Percentiles rank a stretch among this genome's conserved stretches.
These are phyloP conservation scores for Muntiacus reevesi DNA, from an alignment of 2,113 vertebrate species.

Conservation along the genomic window DNA sequence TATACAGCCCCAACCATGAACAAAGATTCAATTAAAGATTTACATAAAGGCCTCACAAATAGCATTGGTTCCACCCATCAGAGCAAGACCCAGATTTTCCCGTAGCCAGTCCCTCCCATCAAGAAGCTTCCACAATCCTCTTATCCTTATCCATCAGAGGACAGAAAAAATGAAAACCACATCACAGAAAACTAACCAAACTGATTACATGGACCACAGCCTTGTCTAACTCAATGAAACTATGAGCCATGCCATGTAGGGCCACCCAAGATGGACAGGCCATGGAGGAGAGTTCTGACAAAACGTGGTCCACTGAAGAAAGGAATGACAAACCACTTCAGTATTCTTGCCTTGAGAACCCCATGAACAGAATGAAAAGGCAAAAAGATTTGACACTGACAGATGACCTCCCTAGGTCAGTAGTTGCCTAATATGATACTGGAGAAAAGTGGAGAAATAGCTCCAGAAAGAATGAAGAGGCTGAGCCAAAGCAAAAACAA, in stretches of 20 bases:
- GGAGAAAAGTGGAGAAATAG: background rate
- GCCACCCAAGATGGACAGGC: background rate
- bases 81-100: background rate
- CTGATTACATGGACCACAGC: background rate
- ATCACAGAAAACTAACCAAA: background rate
- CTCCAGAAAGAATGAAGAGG: background rate
- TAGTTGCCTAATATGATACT: background rate
- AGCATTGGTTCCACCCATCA: background rate
- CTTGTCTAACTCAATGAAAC: background rate
- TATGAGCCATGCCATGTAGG: background rate
- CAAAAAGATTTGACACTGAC: background rate
- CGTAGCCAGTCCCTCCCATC: background rate
- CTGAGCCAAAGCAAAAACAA: background rate
- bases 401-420: background rate
- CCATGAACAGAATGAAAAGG: background rate
- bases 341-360: background rate
- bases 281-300: background rate
- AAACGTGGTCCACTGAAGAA: background rate
- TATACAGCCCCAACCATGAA: background rate
- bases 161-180: background rate
- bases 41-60: background rate
- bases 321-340: background rate
- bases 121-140: background rate
- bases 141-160: background rate
- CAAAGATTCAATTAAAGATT: background rate